These are phyloP conservation scores for Dichetophora obliterata DNA, from an alignment of 2,888 invertebrate species.

Conservation along the genomic window DNA sequence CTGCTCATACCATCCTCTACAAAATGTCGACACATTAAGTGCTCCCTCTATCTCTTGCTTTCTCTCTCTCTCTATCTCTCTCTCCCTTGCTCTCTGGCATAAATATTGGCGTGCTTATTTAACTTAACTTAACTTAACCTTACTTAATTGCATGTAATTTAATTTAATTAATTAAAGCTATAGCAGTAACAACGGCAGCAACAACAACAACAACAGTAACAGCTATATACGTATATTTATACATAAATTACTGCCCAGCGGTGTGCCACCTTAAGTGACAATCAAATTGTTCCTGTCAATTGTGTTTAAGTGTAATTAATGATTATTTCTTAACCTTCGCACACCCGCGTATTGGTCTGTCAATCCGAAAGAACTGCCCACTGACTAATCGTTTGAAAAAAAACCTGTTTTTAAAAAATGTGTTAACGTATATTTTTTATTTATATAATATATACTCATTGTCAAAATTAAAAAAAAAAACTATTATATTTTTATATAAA, in stretches of 20 bases:
- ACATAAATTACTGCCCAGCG: conserved; percentile 31
- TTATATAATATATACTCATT: too few species aligned
- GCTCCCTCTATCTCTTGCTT: background rate
- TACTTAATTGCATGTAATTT: conserved; percentile 44
- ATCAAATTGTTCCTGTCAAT: conserved; percentile 50
- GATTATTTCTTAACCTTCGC: too few species aligned
- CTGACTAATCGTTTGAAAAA: too few species aligned
- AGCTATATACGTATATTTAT: too few species aligned
- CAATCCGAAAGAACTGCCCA: too few species aligned
- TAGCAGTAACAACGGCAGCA: background rate
- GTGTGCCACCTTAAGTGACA: conserved; percentile 33
- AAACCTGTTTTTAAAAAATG: too few species aligned
- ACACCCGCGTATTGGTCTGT: too few species aligned
- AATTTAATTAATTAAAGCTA: conserved; percentile 61
- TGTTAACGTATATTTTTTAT: too few species aligned
- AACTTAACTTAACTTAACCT: conserved; percentile 39
- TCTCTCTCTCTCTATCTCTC: background rate
- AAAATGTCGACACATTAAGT: background rate
- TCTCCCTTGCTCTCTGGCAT: background rate
- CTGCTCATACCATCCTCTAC: background rate
- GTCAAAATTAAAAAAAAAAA: too few species aligned
- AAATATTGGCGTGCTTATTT: conserved; percentile 1
- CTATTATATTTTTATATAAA: too few species aligned
- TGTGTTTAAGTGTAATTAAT: conserved; percentile 63
- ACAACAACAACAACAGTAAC: conserved; percentile 27